These are phyloP conservation scores for Erebia aethiops DNA, from an alignment of 2,888 invertebrate genomes.

Conservation along the genomic window DNA sequence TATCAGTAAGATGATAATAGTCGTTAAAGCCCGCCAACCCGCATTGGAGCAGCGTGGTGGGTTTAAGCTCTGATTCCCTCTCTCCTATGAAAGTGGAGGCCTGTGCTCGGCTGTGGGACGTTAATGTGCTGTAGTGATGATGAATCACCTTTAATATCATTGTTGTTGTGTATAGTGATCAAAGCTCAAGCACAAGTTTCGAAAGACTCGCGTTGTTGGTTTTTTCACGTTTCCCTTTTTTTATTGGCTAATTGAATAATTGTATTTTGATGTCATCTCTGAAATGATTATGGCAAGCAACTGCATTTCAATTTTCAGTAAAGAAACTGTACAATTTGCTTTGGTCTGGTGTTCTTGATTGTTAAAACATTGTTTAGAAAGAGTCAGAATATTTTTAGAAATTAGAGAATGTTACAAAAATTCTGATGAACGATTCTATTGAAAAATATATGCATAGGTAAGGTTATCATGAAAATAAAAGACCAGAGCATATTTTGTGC, in stretches of 20 bases:
- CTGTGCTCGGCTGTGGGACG: no score
- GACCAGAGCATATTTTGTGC: neutral
- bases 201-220: neutral
- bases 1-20: no score
- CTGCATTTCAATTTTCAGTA: neutral
- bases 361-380: no score
- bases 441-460: neutral
- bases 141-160: constrained; percentile 10
- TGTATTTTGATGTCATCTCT: neutral
- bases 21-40: no score
- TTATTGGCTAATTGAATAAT: neutral
- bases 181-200: constrained; percentile 9
- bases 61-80: no score
- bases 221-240: neutral
- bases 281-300: neutral
- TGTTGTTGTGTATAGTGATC: constrained; percentile 12
- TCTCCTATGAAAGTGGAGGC: no score
- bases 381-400: neutral
- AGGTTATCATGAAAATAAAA: neutral
- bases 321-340: neutral
- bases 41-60: no score
- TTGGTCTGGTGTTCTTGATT: neutral
- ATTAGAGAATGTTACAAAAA: neutral
- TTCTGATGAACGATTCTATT: neutral
- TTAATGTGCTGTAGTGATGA: no score